These are phyloP conservation scores for Sturnus vulgaris DNA, from an alignment of 2,113 vertebrate genomes.

Conservation along the genomic window DNA sequence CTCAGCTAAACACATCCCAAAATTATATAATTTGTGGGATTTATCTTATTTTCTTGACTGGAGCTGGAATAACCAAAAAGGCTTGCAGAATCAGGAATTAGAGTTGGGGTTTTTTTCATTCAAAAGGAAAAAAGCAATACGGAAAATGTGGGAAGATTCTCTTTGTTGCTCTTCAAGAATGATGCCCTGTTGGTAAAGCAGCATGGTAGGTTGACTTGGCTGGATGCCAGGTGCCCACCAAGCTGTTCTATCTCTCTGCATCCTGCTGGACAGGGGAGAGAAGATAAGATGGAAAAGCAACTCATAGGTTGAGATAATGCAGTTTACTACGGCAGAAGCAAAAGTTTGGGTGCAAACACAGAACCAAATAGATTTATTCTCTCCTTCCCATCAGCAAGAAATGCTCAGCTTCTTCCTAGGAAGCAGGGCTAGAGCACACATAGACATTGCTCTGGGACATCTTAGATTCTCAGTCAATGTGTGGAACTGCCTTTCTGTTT, in stretches of 20 bases:
- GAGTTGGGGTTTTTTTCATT: not conserved
- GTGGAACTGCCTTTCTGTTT: not conserved
- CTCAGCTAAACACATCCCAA: not conserved
- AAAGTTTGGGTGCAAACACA: not conserved
- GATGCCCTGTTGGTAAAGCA: not conserved
- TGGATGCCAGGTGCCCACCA: not conserved
- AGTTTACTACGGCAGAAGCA: not conserved
- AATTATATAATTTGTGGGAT: not conserved
- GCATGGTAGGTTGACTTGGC: too few species aligned
- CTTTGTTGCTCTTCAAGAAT: not conserved
- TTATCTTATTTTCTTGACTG: not conserved
- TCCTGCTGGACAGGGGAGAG: not conserved
- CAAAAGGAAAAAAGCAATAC: not conserved
- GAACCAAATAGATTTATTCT: not conserved
- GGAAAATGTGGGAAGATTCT: not conserved
- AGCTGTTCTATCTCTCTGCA: not conserved
- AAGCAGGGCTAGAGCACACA: rapidly evolving
- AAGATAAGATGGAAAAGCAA: not conserved
- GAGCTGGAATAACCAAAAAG: not conserved
- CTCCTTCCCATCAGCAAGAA: not conserved
- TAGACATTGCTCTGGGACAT: rapidly evolving
- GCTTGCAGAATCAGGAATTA: not conserved
- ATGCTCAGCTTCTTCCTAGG: not conserved
- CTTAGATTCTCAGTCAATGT: not conserved
- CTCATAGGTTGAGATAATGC: not conserved